Evolutionary conservation across 2,888 invertebrate species (phyloP), one percentile per base, ranked within the genome.

Genomic region (Clepsis dumicolana): DNA sequence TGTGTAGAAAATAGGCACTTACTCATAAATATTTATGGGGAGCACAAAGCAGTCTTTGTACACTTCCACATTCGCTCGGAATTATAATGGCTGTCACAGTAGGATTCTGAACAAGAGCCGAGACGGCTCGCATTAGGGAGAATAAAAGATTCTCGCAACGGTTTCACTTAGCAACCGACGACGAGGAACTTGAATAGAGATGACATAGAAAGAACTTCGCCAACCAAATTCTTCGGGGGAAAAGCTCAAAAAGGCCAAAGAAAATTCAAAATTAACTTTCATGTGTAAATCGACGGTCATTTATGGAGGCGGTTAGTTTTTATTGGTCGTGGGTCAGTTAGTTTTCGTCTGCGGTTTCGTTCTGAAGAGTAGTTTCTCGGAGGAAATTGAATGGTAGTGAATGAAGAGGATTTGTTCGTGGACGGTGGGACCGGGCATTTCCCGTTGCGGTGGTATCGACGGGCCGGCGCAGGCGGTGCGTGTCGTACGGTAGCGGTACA

Each of bases 21-120:
- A 82, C 88, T 91, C 89, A 93, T 93, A 91, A 90, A 93, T 93
- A 93, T 93, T 93, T 89, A 93, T 91, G 78, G 83, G 80, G 79
- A 76, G 82, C 81, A 92, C 91, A 92, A 92, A 87, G 87, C 87
- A 84, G 81, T 86, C 89, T 91, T 91, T 92, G 89, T 91, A 86
- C 76, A 87, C 87, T 89, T 89, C 87, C 87, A 90, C 87, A 92
- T 93, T 91, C 90, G 89, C 84, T 83, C 78, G 79, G 90, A 93
- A 93, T 91, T 91, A 90, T 91, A 92, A 93, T 92, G 89, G 88
- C 88, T 91, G 91, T 90, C 90, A 88, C 88, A 90, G 87, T 88
- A 87, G 86, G 89, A 90, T 84, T 87, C 82, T 84, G 87, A 91
- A 92, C 90, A 91, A 93, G 84, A 89, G 87, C 85, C 90, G 88